A percentile compares a stretch with the other conserved stretches of the same genome.
Evolutionary conservation across 2,797 vertebrate genomes (phyloP).

Genomic region (Manis javanica): DNA sequence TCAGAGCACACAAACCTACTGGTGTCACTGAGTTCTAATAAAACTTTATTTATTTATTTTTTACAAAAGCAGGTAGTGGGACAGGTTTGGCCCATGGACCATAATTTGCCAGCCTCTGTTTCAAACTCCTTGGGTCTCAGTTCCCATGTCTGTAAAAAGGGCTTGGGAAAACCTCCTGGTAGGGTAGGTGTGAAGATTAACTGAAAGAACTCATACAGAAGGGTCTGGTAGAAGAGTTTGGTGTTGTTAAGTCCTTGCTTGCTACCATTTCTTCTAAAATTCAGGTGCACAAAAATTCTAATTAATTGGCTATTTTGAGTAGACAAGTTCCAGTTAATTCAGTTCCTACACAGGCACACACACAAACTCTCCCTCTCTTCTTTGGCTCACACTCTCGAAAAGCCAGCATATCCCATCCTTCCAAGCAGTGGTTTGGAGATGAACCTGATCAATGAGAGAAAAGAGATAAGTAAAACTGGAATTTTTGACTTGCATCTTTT

Average conservation of each 20-base stretch:
- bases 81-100: neutral
- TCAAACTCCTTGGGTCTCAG: neutral
- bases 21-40: neutral
- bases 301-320: constrained; percentile 5
- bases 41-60: neutral
- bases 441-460: neutral
- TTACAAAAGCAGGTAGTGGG: neutral
- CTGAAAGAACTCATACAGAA: neutral
- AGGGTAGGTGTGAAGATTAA: neutral
- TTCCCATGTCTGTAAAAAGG: neutral
- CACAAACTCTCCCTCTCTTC: neutral
- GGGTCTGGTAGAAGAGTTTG: neutral
- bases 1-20: rapidly evolving
- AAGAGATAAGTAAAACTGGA: neutral
- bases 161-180: neutral
- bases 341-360: neutral
- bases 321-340: neutral
- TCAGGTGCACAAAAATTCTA: constrained; percentile 16
- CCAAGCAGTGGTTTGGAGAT: neutral
- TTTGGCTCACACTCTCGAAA: neutral
- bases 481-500: constrained; percentile 8
- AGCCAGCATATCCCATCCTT: neutral
- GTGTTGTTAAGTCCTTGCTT: neutral
- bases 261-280: constrained; percentile 32
- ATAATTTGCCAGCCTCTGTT: neutral